Evolutionary conservation across 2,113 vertebrate species (phyloP).

Genomic region (Oplegnathus fasciatus): DNA sequence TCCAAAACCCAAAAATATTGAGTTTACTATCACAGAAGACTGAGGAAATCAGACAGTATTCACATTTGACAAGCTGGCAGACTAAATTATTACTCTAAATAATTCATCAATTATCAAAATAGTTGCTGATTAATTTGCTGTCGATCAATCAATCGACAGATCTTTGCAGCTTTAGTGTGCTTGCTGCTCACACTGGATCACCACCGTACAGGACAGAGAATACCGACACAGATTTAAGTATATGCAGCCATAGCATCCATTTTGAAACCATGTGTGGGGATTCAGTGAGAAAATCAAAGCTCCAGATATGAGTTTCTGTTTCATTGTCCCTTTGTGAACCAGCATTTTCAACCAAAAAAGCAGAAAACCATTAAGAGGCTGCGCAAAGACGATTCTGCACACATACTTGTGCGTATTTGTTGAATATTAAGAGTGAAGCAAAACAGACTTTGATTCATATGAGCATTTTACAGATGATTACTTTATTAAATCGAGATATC

Average conservation of each 20-base stretch:
- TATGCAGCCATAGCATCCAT: not conserved
- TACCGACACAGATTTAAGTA: not conserved
- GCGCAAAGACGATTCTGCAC: not conserved
- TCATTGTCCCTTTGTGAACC: not conserved
- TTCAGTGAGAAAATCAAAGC: not conserved
- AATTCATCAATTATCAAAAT: not conserved
- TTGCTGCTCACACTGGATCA: not conserved
- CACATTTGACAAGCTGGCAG: not conserved
- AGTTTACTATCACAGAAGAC: not conserved
- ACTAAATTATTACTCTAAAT: too few relatives aligned
- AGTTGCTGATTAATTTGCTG: not conserved
- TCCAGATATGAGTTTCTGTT: not conserved
- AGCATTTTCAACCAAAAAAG: not conserved
- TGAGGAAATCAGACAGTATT: not conserved
- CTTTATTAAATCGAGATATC: constrained; percentile 22
- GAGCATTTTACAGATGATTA: constrained; percentile 8
- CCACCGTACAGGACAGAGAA: not conserved
- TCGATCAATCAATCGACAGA: not conserved
- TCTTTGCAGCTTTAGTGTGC: not conserved
- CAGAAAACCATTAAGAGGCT: not conserved
- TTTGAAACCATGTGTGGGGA: not conserved
- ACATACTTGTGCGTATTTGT: not conserved
- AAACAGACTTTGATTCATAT: constrained; percentile 33
- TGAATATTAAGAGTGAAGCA: not conserved
- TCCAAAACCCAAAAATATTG: not conserved